Evolutionary conservation across 2,797 vertebrate genomes (phyloP).

Genomic region (Scolopax bukidnonensis): DNA sequence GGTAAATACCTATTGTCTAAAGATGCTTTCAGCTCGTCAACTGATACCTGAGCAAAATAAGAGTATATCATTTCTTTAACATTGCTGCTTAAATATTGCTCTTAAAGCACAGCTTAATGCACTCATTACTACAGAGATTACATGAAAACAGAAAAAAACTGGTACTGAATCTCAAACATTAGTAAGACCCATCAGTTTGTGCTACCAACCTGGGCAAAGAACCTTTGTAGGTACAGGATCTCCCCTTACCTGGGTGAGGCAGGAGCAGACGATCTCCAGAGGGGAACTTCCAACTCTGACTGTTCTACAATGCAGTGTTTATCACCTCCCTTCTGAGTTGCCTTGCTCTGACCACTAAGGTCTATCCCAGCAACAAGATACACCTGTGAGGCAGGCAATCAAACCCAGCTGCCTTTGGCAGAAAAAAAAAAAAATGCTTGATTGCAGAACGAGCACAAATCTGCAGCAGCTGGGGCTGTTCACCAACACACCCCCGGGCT

Average conservation of each 20-base stretch:
- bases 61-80: not conserved
- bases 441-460: not conserved
- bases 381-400: not conserved
- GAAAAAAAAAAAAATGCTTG: not conserved
- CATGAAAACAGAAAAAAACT: not conserved
- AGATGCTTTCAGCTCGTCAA: not conserved
- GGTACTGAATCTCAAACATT: accelerated
- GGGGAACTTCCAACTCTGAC: accelerated
- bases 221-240: not conserved
- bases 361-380: not conserved
- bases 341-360: not conserved
- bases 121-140: not conserved
- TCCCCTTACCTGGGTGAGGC: not conserved
- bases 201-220: not conserved
- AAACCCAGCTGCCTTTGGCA: not conserved
- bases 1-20: not conserved
- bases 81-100: not conserved
- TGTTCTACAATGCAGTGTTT: accelerated
- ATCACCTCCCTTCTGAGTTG: not conserved
- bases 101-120: not conserved
- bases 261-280: not conserved
- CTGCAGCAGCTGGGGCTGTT: not conserved
- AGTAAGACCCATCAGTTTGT: not conserved
- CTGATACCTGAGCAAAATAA: not conserved
- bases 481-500: accelerated